Evolutionary conservation across 2,113 vertebrate genomes (phyloP).

Genomic region (Lophochroa leadbeateri): DNA sequence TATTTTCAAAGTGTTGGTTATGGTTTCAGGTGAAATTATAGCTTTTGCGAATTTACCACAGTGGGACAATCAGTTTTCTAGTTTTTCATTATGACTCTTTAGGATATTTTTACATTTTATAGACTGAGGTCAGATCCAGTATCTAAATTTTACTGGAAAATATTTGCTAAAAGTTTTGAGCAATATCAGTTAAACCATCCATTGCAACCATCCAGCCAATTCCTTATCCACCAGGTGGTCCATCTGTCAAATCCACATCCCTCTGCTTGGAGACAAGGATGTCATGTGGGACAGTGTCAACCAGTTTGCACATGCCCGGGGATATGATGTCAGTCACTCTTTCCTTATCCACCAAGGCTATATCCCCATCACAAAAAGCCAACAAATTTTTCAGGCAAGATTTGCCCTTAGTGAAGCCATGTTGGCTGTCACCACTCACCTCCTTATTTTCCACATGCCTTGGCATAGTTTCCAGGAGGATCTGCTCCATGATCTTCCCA

Average conservation of each 20-base stretch:
- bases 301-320: not conserved
- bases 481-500: not conserved
- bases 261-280: not conserved
- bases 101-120: not conserved
- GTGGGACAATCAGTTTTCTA: not conserved
- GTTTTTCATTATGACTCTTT: not conserved
- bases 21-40: not conserved
- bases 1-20: not conserved
- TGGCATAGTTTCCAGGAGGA: not conserved
- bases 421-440: not conserved
- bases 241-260: not conserved
- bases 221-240: not conserved
- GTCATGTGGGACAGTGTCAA: not conserved
- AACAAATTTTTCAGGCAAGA: not conserved
- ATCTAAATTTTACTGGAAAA: not conserved
- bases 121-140: accelerated
- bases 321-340: not conserved
- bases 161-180: not conserved
- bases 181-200: not conserved
- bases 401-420: not conserved
- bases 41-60: not conserved
- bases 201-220: not conserved
- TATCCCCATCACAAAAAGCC: not conserved
- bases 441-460: not conserved
- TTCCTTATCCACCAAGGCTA: not conserved